Conservation (phyloP, 2,797 vertebrate species). For the Myotis pilosus region DNA sequence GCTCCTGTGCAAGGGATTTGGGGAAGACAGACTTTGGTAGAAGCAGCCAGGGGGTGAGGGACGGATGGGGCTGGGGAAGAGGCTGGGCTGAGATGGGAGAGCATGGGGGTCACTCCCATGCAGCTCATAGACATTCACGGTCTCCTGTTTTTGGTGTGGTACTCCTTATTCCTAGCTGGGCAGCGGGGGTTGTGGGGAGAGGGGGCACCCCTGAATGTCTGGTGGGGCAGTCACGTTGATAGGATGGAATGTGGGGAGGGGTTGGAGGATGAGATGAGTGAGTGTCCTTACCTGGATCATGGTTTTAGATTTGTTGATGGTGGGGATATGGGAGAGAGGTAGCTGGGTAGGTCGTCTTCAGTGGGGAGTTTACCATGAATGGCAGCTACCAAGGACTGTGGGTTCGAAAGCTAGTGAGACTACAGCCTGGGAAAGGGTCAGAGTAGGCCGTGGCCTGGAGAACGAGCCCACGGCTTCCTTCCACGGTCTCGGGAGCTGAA, state of each 20-base stretch:
- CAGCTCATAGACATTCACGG: background rate
- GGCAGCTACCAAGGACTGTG: background rate
- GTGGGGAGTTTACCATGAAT: background rate
- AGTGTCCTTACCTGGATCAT: background rate
- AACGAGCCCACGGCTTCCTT: background rate
- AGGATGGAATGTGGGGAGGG: too few relatives aligned
- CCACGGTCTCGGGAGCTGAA: background rate
- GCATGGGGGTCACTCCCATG: rapidly evolving
- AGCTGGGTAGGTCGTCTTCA: background rate
- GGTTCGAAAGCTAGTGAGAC: background rate
- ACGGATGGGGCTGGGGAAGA: background rate
- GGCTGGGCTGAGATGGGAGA: too few relatives aligned
- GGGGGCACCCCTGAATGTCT: background rate
- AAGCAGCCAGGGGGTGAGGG: rapidly evolving
- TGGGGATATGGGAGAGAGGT: background rate
- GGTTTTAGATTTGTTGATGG: background rate
- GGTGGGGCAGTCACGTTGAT: background rate
- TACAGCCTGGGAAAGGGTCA: background rate
- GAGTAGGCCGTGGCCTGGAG: rapidly evolving
- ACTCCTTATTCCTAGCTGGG: background rate
- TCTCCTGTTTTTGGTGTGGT: too few relatives aligned
- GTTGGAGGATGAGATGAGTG: background rate
- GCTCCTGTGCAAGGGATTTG: rapidly evolving
- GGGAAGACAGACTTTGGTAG: background rate
- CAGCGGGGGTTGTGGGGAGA: too few relatives aligned